These are phyloP conservation scores for Muraenolepis orangiensis DNA, from an alignment of 2,797 vertebrate genomes.

Conservation along the genomic window DNA sequence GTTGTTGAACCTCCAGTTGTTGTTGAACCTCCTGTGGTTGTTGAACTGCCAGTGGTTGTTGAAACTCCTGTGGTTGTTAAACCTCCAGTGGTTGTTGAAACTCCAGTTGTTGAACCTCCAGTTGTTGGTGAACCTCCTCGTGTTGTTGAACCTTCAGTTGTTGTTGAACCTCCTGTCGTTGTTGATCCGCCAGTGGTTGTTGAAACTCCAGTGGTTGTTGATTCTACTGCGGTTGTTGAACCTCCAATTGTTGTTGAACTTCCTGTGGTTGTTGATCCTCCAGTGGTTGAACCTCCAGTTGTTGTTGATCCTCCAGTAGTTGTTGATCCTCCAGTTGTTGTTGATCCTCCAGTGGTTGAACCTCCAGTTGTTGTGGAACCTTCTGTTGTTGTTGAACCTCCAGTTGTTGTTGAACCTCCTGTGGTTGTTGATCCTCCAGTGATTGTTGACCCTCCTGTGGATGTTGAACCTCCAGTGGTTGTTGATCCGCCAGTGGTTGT, in stretches of 20 bases:
- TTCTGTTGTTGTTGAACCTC: neutral
- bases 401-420: too few species aligned
- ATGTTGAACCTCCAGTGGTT: too few species aligned
- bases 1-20: too few species aligned
- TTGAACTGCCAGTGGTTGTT: neutral
- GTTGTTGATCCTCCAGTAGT: neutral
- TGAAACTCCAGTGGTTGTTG: neutral
- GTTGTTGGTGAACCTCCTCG: neutral
- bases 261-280: neutral
- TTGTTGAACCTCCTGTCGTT: neutral
- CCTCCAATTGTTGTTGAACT: neutral
- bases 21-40: neutral
- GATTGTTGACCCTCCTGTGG: too few species aligned
- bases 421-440: too few species aligned
- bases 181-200: neutral
- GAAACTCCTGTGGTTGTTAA: neutral
- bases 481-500: too few species aligned
- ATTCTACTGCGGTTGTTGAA: neutral
- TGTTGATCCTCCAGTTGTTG: neutral
- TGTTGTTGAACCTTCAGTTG: neutral
- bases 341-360: neutral
- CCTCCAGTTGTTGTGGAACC: too few species aligned
- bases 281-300: neutral
- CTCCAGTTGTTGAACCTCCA: neutral
- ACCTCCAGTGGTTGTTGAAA: neutral